Conservation (phyloP, 2,113 vertebrate species). For the Anhinga rufa region DNA sequence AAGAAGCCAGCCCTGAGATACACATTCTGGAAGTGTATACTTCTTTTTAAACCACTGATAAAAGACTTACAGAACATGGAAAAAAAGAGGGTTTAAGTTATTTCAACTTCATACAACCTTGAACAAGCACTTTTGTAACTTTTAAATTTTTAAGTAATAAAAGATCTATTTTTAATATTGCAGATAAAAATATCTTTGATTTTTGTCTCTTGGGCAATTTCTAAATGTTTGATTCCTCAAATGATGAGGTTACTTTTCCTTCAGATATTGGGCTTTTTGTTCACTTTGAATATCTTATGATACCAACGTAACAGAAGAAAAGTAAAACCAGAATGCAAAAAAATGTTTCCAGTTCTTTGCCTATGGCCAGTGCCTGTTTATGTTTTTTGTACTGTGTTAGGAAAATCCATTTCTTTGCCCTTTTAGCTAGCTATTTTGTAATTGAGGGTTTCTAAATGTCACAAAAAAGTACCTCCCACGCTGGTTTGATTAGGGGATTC, state of each 20-base stretch:
- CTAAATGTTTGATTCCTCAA: not conserved
- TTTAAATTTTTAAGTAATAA: not conserved
- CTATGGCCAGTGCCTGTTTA: not conserved
- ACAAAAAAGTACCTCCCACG: not conserved
- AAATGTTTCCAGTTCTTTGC: not conserved
- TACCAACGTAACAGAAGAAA: not conserved
- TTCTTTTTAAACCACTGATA: not conserved
- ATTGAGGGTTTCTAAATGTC: constrained; percentile 5
- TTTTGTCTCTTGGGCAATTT: not conserved
- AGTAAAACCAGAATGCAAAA: not conserved
- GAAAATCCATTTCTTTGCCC: not conserved
- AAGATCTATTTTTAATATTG: not conserved
- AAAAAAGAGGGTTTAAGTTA: not conserved
- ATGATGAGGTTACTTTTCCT: not conserved
- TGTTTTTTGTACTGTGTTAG: not conserved
- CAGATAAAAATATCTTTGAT: not conserved
- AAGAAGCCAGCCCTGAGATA: not conserved
- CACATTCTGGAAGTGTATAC: not conserved
- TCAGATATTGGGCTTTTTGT: not conserved
- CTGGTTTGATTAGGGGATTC: not conserved
- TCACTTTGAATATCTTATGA: not conserved
- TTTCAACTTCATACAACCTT: not conserved
- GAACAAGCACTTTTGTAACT: not conserved
- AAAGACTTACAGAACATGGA: not conserved
- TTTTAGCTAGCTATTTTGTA: constrained; percentile 9